Evolutionary conservation across 2,888 invertebrate species (phyloP).

Genomic region (Ophion slaviceki): DNA sequence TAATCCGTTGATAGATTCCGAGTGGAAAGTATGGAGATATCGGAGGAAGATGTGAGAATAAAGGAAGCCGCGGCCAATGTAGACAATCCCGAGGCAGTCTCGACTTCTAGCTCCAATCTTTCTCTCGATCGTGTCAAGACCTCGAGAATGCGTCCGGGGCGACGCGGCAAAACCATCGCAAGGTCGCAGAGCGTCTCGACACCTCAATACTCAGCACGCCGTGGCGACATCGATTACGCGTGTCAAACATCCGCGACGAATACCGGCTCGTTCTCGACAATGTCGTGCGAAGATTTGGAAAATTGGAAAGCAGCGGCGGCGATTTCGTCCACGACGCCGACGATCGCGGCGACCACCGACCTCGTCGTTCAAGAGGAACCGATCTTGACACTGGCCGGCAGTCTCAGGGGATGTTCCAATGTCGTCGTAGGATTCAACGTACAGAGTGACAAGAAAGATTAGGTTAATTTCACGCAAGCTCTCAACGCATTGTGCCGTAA

Average conservation of each 20-base stretch:
- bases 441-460: conserved; percentile 68
- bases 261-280: conserved; percentile 75
- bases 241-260: conserved; percentile 58
- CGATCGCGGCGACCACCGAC: conserved; percentile 39
- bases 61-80: conserved; percentile 72
- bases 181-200: conserved; percentile 77
- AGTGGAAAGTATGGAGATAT: conserved; percentile 81
- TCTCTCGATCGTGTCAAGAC: conserved; percentile 58
- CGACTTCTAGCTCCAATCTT: conserved; percentile 61
- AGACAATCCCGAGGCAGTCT: conserved; percentile 50
- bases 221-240: conserved; percentile 47
- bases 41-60: conserved; percentile 80
- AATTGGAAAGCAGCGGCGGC: conserved; percentile 70
- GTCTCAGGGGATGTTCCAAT: conserved; percentile 74
- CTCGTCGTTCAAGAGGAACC: conserved; percentile 69
- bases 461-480: background rate
- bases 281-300: conserved; percentile 74
- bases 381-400: conserved; percentile 77
- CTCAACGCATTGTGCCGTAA: background rate
- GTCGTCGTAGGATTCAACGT: conserved; percentile 79
- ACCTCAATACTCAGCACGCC: conserved; percentile 67
- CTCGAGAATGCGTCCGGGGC: conserved; percentile 37
- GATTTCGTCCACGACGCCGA: conserved; percentile 14
- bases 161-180: conserved; percentile 70
- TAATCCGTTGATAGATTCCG: conserved; percentile 74